Base-by-base conservation (phyloP, 2,888 invertebrate species). In the Rhopalosiphum nymphaeae region DNA sequence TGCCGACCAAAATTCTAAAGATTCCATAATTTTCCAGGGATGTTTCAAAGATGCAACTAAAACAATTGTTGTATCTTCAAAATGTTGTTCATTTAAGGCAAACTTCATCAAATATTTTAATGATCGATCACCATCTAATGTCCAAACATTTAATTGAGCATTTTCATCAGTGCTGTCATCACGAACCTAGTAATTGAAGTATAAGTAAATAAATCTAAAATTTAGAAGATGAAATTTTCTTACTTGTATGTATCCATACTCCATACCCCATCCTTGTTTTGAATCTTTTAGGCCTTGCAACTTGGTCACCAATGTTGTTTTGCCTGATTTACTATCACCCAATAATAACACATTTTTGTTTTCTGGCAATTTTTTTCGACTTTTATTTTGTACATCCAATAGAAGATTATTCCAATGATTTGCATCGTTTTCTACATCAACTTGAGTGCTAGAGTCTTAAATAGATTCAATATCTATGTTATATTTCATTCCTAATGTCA, bases 311-410 rank as follows among this genome's bases (percentile, higher is more conserved):
- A 99, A 97, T 94, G 99, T 99, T 88, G 99, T 99, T 96, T 99
- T 99, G 29, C 99, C 99, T 95, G 98, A 98, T 96, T 99, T 99
- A 97, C 98, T 99, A 96, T 99, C 99, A 95, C 99, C 99, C 96
- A 99, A 96, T 95, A 99, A 98, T 96, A 99, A 96, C 95, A 99
- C 97, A 96, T 98, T 98, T 97, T 99, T 99, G 96, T 98, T 98
- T 95, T 98, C 98, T 95, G 99, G 98, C 96, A 99, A 97, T 97
- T 99, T 99, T 96, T 98, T 98, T 96, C 98, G 98, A 95, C 98
- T 98, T 96, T 98, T 98, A 96, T 98, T 98, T 96, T 98, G 98
- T 95, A 99, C 99, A 96, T 99, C 98, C 42, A 94, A 92, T 44
- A 94, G 89, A 56, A 94, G 36, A 44, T 67, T 87, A 42, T 93